phyloP scores from a whole-genome alignment of 2,888 invertebrate genomes.

The Troides helena region DNA sequence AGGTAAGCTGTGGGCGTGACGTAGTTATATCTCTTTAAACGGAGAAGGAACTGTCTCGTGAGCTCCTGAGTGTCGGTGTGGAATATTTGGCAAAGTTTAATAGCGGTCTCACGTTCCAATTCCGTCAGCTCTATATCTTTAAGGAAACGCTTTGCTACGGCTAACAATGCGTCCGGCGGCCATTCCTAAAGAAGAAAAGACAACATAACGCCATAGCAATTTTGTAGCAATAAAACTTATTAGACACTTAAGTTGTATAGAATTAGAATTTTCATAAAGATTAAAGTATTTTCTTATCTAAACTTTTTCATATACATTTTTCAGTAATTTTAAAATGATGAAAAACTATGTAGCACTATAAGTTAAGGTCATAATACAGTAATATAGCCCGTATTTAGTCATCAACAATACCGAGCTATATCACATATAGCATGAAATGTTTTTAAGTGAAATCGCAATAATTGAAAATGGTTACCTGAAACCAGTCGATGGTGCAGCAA shows the following conservation, averaged over 20 bases:
- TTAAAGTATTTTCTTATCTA: not conserved
- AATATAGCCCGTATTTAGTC: no score
- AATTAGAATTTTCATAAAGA: not conserved
- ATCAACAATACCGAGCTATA: no score
- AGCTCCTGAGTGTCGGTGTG: conserved; percentile 90
- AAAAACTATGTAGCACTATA: no score
- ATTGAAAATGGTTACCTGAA: conserved; percentile 79
- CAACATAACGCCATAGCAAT: no score
- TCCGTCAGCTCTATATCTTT: conserved; percentile 88
- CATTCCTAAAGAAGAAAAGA: conserved; percentile 82
- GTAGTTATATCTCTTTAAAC: conserved; percentile 88
- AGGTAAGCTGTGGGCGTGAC: conserved; percentile 96
- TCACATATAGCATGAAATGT: not conserved
- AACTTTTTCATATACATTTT: not conserved
- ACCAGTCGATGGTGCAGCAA: conserved; percentile 98
- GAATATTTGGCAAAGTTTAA: conserved; percentile 93
- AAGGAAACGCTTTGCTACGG: conserved; percentile 92
- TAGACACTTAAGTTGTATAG: no score
- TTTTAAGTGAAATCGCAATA: not conserved
- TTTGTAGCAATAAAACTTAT: no score
- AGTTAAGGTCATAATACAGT: no score
- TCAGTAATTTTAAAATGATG: no score
- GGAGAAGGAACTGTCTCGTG: conserved; percentile 81
- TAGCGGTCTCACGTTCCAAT: conserved; percentile 87
- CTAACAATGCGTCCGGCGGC: conserved; percentile 95